Evolutionary conservation across 2,113 vertebrate genomes (phyloP).

Genomic region (Montifringilla adamsi): DNA sequence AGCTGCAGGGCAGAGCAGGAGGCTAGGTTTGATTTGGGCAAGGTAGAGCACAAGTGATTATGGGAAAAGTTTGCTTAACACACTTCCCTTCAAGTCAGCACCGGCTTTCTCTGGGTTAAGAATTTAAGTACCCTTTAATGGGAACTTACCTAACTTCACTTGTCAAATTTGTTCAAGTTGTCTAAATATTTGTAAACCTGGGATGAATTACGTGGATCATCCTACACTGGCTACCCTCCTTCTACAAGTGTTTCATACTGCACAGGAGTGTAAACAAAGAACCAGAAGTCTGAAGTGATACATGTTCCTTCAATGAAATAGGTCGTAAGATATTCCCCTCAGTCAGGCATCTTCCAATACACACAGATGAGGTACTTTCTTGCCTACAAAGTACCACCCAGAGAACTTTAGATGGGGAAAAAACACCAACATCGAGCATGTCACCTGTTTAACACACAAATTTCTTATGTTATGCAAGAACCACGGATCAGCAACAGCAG

Average conservation of each 20-base stretch:
- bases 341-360: not conserved
- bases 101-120: not conserved
- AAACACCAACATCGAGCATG: not conserved
- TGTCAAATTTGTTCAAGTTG: not conserved
- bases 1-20: not conserved
- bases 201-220: not conserved
- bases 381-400: not conserved
- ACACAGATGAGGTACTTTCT: not conserved
- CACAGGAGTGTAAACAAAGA: not conserved
- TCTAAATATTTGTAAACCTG: slow-evolving; percentile 36
- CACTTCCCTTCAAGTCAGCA: not conserved
- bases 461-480: not conserved
- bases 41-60: not conserved
- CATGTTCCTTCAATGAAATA: not conserved
- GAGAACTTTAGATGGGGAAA: not conserved
- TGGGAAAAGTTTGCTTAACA: not conserved
- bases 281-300: not conserved
- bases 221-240: not conserved
- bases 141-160: not conserved
- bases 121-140: not conserved
- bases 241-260: not conserved
- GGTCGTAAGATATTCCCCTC: not conserved
- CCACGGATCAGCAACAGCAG: not conserved
- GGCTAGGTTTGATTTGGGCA: not conserved
- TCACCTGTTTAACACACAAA: not conserved